These are phyloP conservation scores for Pseudachorutes palmiensis DNA, from an alignment of 1,140 invertebrate species.

Conservation along the genomic window DNA sequence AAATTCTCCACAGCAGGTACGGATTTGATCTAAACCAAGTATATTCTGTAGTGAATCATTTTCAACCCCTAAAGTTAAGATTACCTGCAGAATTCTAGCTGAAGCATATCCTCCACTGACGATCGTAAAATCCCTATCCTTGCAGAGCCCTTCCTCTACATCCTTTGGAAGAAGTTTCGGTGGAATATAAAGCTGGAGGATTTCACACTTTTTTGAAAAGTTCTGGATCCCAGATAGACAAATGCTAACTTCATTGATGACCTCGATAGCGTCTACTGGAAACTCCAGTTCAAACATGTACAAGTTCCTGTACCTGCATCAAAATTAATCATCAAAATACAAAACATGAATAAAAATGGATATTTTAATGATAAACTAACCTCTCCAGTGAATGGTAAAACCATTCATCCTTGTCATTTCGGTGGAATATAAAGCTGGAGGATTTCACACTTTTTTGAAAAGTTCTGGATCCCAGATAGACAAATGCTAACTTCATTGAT, in stretches of 20 bases:
- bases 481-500: constrained; percentile 33
- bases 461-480: constrained; percentile 29
- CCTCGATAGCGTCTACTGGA: constrained; percentile 28
- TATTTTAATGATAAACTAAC: constrained; percentile 20
- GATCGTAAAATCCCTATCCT: constrained; percentile 39
- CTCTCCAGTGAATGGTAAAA: constrained; percentile 34
- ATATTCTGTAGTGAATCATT: neutral
- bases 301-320: constrained; percentile 33
- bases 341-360: neutral
- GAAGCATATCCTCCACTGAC: constrained; percentile 36
- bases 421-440: constrained; percentile 36
- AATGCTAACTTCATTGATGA: constrained; percentile 32
- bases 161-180: constrained; percentile 36
- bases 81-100: constrained; percentile 29
- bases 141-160: constrained; percentile 38
- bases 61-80: neutral
- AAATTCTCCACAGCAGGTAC: constrained; percentile 1
- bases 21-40: constrained; percentile 4
- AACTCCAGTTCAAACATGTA: constrained; percentile 39
- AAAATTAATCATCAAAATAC: neutral
- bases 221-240: constrained; percentile 32
- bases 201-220: constrained; percentile 36
- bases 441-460: constrained; percentile 36
- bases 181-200: constrained; percentile 36
- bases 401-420: no score